Percentiles rank a stretch among this genome's conserved stretches.
Evolutionary conservation across 2,113 vertebrate genomes (phyloP).

Genomic region (Paradoxurus hermaphroditus): DNA sequence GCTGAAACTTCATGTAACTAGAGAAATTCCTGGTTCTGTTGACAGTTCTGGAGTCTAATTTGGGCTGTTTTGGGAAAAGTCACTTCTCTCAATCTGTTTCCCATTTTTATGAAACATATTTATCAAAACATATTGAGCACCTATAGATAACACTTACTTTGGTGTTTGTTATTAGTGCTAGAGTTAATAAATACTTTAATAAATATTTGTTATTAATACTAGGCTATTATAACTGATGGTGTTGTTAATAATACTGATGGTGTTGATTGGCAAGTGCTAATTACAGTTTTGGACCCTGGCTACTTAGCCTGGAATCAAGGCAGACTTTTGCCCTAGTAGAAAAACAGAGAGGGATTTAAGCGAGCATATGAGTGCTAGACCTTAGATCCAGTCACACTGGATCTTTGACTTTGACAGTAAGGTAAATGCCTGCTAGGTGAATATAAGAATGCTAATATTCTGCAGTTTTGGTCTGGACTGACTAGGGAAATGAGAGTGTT

Average conservation of each 20-base stretch:
- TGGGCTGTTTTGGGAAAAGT: background rate
- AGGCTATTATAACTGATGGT: background rate
- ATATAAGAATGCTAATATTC: background rate
- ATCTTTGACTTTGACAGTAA: background rate
- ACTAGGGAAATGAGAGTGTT: background rate
- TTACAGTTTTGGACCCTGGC: background rate
- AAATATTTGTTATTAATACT: background rate
- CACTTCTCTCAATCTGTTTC: background rate
- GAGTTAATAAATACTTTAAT: background rate
- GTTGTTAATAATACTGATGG: background rate
- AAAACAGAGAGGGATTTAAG: background rate
- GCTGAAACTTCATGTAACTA: background rate
- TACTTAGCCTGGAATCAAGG: background rate
- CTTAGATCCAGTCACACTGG: background rate
- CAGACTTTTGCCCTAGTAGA: background rate
- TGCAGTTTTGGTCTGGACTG: background rate
- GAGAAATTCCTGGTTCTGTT: background rate
- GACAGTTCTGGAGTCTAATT: background rate
- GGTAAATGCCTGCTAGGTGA: background rate
- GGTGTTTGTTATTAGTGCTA: background rate
- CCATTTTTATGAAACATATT: background rate
- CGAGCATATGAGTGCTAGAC: background rate
- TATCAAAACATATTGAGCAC: background rate
- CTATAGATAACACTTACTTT: background rate
- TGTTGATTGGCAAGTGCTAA: background rate